Percentiles rank a stretch among this genome's conserved stretches.
phyloP scores from a whole-genome alignment of 2,888 invertebrate genomes.

The Chymomyza procnemis region DNA sequence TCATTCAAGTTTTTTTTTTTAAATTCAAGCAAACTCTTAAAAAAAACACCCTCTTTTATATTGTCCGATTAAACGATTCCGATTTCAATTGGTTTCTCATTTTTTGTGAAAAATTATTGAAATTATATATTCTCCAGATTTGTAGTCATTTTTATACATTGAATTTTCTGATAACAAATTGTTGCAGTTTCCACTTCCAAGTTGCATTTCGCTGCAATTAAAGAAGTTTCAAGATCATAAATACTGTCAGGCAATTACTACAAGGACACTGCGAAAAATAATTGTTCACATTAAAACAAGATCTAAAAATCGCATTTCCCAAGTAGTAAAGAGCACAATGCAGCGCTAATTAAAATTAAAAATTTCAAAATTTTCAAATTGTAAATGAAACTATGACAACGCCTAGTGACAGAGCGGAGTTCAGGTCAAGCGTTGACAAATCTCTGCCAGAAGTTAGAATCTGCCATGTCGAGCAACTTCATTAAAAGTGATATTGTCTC shows the following conservation, averaged over 20 bases:
- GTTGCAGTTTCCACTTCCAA: not conserved
- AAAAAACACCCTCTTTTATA: too few species aligned
- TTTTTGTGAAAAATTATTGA: too few species aligned
- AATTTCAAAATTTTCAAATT: not conserved
- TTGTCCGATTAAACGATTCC: too few species aligned
- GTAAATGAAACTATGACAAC: not conserved
- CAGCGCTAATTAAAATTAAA: not conserved
- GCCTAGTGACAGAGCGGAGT: not conserved
- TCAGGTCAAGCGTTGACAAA: not conserved
- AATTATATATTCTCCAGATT: too few species aligned
- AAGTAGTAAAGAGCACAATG: not conserved
- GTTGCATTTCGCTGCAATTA: not conserved
- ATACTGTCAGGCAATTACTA: not conserved
- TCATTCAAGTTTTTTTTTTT: too few species aligned
- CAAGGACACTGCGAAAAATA: not conserved
- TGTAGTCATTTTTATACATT: too few species aligned
- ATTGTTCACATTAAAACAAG: not conserved
- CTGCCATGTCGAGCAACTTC: constrained; percentile 1
- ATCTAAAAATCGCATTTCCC: not conserved
- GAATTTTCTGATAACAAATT: not conserved
- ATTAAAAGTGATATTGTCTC: not conserved
- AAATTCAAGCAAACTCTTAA: too few species aligned
- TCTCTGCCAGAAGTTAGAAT: not conserved
- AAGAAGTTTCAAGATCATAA: not conserved
- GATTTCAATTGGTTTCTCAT: too few species aligned